Evolutionary conservation across 2,888 invertebrate species (phyloP), one percentile per base, ranked within the genome.

Genomic region (Pedicia rivosa): DNA sequence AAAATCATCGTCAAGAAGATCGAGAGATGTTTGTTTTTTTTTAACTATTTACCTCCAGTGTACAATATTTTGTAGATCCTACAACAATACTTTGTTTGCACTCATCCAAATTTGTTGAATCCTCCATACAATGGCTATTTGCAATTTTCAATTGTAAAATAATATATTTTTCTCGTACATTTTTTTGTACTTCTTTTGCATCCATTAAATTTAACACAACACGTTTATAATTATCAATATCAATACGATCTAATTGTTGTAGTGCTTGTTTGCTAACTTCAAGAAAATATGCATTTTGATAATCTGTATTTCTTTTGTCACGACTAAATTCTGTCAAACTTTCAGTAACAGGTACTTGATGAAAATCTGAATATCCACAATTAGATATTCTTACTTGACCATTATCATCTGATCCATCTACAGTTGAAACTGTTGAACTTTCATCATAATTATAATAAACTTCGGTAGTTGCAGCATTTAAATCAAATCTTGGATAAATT

Each of bases 161-260:
- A 42, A 64, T 64, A 44, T 61, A 52, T 14, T 57, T 52, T 8
- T 63, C 65, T 35, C 58, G 51, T 4, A 44, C 41, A 2, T 48
- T 41, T 27, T 47, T 48, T 15, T 55, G 47, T 45, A 24, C 3
- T 24, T 55, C 62, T 42, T 61, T 62, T 0, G 61, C 62, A 13
- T 59, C 57, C 10, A 65, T 38, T 35, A 70, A 54, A 35, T 65
- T 59, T 25, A 66, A 47, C 9, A 68, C 54, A 1, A 65, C 50
- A 36, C 66, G 53, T 44, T 62, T 67, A 6, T 56, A 50, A 41
- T 64, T 54, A 46, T 68, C 67, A 7, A 55, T 54, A 46, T 68
- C 68, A 35, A 60, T 54, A n/a, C 61, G 54, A 45, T 70, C 68
- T 20, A 70, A 47, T 7, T 59, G 59, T 5, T 56, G 48, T 2